Evolutionary conservation across 2,113 vertebrate genomes (phyloP).

Genomic region (Sterrhoptilus dennistouni): DNA sequence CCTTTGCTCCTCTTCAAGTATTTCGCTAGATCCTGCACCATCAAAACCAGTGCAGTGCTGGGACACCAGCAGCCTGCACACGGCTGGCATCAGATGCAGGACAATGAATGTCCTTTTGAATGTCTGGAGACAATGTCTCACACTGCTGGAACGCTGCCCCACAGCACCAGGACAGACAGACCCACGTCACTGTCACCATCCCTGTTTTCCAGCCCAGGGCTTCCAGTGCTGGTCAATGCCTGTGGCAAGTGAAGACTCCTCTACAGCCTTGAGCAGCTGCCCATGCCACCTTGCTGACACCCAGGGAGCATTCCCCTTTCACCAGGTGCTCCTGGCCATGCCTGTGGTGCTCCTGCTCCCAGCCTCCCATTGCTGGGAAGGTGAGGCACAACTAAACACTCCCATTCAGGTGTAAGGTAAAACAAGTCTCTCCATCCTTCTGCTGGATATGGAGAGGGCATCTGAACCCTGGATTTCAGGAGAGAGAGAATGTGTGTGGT

Average conservation of each 20-base stretch:
- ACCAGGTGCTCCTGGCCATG: background rate
- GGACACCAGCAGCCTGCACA: background rate
- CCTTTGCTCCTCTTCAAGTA: background rate
- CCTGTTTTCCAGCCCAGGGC: accelerated
- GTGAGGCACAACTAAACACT: background rate
- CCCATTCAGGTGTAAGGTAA: background rate
- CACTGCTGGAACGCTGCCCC: background rate
- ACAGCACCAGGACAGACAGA: background rate
- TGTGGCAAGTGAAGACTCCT: background rate
- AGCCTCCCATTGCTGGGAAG: background rate
- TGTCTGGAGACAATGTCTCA: background rate
- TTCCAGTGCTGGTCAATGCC: background rate
- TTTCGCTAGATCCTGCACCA: background rate
- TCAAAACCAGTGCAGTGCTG: background rate
- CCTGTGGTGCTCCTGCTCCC: background rate
- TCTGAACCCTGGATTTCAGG: background rate
- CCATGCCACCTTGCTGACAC: accelerated
- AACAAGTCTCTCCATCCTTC: background rate
- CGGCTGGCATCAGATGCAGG: background rate
- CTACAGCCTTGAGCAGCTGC: background rate
- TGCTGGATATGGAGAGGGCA: background rate
- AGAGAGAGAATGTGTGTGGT: background rate
- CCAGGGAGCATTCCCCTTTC: background rate
- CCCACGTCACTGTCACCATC: accelerated
- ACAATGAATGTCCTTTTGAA: accelerated